These are phyloP conservation scores for Fragum sueziense DNA, from an alignment of 2,888 invertebrate species.

Conservation along the genomic window DNA sequence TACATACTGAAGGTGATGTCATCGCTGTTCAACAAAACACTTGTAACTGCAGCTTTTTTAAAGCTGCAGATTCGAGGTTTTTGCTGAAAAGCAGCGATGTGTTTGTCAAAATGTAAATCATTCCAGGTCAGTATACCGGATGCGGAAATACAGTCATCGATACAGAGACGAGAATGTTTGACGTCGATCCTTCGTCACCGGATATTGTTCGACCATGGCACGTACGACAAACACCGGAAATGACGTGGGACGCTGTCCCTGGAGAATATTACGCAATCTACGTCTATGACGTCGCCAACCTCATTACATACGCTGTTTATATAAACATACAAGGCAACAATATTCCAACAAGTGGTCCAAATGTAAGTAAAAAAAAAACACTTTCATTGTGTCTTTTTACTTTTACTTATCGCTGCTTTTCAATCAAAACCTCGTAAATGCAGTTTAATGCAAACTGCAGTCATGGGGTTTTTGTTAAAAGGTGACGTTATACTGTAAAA, in stretches of 20 bases:
- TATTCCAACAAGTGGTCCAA: slow-evolving; percentile 14
- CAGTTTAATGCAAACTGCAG: too few species aligned
- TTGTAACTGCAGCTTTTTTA: too few species aligned
- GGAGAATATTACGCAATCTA: slow-evolving; percentile 41
- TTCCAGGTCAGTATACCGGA: slow-evolving; percentile 40
- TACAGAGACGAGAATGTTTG: neutral
- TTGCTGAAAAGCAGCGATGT: too few species aligned
- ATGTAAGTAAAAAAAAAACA: slow-evolving; percentile 16
- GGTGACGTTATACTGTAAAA: too few species aligned
- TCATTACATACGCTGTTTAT: slow-evolving; percentile 40
- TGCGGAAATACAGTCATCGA: slow-evolving; percentile 42
- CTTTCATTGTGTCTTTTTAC: too few species aligned
- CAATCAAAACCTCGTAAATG: too few species aligned
- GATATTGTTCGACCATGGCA: slow-evolving; percentile 42
- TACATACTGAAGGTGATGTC: too few species aligned
- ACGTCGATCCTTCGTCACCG: slow-evolving; percentile 35
- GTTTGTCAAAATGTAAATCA: too few species aligned
- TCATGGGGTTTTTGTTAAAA: too few species aligned
- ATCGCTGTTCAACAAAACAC: too few species aligned
- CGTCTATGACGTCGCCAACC: slow-evolving; percentile 47
- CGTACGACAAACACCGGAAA: slow-evolving; percentile 28
- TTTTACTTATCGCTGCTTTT: too few species aligned
- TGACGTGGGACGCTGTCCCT: slow-evolving; percentile 5
- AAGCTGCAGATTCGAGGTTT: too few species aligned
- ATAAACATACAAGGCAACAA: slow-evolving; percentile 57